Percentiles rank a stretch among this genome's conserved stretches.
Conservation (phyloP, 2,797 vertebrate genomes). For the Myotis myotis region DNA sequence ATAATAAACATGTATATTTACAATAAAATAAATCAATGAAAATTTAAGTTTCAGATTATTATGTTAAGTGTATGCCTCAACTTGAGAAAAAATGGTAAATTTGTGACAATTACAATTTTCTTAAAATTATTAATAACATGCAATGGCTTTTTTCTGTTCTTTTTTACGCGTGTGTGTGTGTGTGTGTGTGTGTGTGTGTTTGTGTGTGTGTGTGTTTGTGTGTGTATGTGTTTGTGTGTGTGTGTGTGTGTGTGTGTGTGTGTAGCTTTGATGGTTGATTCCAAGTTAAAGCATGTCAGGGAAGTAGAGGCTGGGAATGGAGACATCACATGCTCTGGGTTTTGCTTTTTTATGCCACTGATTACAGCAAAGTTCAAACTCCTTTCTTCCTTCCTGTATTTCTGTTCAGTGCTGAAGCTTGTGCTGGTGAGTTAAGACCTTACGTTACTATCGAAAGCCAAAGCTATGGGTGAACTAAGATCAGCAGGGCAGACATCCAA, state of each 20-base stretch:
- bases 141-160: conserved; percentile 39
- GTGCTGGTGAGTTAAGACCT: conserved; percentile 63
- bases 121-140: conserved; percentile 21
- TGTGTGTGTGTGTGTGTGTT: too few species aligned
- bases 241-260: not conserved
- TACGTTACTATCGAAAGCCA: not conserved
- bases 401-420: conserved; percentile 63
- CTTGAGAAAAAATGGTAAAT: not conserved
- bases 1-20: not conserved
- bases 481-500: not conserved
- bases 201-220: not conserved
- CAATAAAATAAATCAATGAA: not conserved
- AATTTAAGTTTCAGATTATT: not conserved
- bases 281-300: conserved; percentile 15
- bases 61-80: not conserved
- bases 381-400: conserved; percentile 53
- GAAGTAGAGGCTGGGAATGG: not conserved
- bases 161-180: not conserved
- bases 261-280: not conserved
- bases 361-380: conserved; percentile 72
- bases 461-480: conserved; percentile 58
- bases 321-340: conserved; percentile 68
- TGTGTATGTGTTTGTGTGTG: too few species aligned
- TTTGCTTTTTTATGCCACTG: conserved; percentile 63
- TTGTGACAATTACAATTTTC: not conserved